Percentiles rank a stretch among this genome's conserved stretches.
These are phyloP conservation scores for Callosobruchus maculatus DNA, from an alignment of 2,888 invertebrate species.

Conservation along the genomic window DNA sequence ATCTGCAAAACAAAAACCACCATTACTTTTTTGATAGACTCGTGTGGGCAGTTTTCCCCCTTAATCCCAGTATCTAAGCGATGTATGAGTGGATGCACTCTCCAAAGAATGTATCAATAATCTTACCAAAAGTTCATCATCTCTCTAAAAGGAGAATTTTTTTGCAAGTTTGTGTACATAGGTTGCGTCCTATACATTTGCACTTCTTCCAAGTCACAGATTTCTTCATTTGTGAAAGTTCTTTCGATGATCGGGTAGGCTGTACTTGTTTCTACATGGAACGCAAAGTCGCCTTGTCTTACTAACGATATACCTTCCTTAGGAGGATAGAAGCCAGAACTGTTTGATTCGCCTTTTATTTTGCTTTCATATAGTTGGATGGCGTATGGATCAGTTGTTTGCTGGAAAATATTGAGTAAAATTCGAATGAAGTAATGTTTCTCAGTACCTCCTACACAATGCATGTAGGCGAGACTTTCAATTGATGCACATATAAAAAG, in stretches of 20 bases:
- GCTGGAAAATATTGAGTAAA: constrained; percentile 46
- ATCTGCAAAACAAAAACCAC: too few relatives aligned
- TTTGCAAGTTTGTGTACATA: constrained; percentile 56
- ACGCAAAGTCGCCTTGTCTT: constrained; percentile 64
- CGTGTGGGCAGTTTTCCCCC: too few relatives aligned
- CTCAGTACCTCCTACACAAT: too few relatives aligned
- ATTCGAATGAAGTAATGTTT: too few relatives aligned
- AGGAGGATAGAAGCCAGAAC: constrained; percentile 52
- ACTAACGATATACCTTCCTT: constrained; percentile 58
- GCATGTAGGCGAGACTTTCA: too few relatives aligned
- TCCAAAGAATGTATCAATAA: too few relatives aligned
- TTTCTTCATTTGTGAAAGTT: constrained; percentile 61
- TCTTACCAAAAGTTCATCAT: constrained; percentile 59
- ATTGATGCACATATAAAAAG: too few relatives aligned
- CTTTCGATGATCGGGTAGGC: constrained; percentile 66
- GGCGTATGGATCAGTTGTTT: constrained; percentile 61
- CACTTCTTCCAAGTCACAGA: constrained; percentile 65
- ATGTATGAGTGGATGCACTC: too few relatives aligned
- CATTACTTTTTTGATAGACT: too few relatives aligned
- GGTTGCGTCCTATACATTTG: constrained; percentile 59
- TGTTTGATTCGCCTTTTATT: constrained; percentile 42
- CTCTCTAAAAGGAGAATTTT: constrained; percentile 61
- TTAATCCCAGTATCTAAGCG: too few relatives aligned
- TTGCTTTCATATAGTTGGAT: constrained; percentile 59
- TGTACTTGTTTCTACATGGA: constrained; percentile 63